These are phyloP conservation scores for Tinea trinotella DNA, from an alignment of 2,888 invertebrate species.

Conservation along the genomic window DNA sequence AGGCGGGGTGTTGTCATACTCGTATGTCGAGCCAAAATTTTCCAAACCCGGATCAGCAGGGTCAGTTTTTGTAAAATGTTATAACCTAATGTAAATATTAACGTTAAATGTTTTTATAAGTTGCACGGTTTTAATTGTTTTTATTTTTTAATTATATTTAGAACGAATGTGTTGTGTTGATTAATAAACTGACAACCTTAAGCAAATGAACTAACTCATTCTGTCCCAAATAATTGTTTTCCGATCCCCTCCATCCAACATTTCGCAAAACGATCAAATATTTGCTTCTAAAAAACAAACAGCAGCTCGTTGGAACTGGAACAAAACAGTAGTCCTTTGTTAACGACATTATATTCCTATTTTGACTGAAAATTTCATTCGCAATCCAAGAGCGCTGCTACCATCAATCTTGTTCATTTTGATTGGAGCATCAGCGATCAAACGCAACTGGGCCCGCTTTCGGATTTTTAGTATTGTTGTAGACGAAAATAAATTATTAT, in stretches of 20 bases:
- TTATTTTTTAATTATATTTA: no score
- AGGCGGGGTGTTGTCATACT: no score
- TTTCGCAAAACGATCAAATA: conserved; percentile 8
- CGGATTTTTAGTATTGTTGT: background rate
- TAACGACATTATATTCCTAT: conserved; percentile 15
- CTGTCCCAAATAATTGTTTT: conserved; percentile 8
- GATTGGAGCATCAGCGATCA: conserved; percentile 19
- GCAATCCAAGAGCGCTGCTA: background rate
- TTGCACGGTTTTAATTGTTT: no score
- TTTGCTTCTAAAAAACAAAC: conserved; percentile 13
- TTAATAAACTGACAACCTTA: background rate
- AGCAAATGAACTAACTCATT: background rate
- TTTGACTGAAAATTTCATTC: conserved; percentile 16
- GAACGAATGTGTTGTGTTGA: background rate
- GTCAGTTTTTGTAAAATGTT: no score
- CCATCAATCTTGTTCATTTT: conserved; percentile 20
- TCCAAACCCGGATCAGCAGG: no score
- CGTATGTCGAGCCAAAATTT: no score
- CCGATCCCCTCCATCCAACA: background rate
- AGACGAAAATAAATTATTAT: background rate
- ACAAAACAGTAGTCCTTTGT: conserved; percentile 15
- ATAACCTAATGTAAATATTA: no score
- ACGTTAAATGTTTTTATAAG: no score
- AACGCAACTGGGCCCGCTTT: conserved; percentile 14
- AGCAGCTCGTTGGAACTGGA: background rate